These are phyloP conservation scores for Pomatostomus ruficeps DNA, from an alignment of 2,113 vertebrate genomes.

Conservation along the genomic window DNA sequence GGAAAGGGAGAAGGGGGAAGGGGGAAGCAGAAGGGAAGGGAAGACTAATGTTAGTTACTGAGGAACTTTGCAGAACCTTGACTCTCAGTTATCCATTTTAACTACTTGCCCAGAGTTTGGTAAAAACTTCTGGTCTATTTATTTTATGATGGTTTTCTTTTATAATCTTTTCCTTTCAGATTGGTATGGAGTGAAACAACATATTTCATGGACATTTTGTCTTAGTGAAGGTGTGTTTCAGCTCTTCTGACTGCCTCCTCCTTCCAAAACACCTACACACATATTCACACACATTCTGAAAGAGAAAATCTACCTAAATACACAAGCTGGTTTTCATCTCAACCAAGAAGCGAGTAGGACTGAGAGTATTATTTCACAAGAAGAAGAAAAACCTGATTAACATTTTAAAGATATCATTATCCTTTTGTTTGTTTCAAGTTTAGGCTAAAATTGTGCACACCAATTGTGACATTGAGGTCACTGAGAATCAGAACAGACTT, in stretches of 20 bases:
- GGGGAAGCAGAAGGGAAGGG: fast-evolving
- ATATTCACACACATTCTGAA: neutral
- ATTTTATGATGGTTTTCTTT: neutral
- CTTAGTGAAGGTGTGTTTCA: neutral
- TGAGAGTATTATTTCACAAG: neutral
- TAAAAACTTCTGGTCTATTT: neutral
- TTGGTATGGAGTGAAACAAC: neutral
- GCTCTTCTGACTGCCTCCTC: neutral
- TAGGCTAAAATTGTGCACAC: neutral
- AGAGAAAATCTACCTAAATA: neutral
- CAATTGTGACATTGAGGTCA: neutral
- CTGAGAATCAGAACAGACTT: neutral
- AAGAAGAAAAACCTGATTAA: neutral
- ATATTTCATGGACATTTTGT: neutral
- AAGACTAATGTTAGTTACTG: neutral
- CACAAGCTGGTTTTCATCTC: neutral
- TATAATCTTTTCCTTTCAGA: neutral
- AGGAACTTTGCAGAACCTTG: neutral
- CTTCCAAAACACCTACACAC: neutral
- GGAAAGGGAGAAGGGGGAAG: neutral
- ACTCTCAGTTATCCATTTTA: neutral
- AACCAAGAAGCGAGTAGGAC: neutral
- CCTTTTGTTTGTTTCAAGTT: neutral
- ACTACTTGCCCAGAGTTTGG: neutral
- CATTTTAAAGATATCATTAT: neutral